Evolutionary conservation across 2,888 invertebrate species (phyloP), one percentile per base, ranked within the genome.

Genomic region (Xanthostigma xanthostigma): DNA sequence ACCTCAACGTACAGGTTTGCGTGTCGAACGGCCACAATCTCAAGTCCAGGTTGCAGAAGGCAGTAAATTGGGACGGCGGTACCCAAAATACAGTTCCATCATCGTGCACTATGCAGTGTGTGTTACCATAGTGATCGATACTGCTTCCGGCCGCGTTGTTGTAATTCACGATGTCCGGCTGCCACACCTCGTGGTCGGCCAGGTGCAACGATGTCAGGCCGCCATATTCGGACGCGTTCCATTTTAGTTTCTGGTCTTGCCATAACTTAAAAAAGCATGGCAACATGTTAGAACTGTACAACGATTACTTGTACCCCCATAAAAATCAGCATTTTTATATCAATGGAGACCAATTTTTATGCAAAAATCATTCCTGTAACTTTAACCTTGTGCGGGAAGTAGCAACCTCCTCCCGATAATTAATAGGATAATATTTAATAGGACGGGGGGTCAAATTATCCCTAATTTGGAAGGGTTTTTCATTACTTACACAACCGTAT

Each of bases 141-240:
- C 73, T 71, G 40, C 71, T 73, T 37, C 75, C 74, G 9, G 73
- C 71, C 3, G 79, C 79, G 52, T 81, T 79, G 66, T 86, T 87
- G 56, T 81, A 78, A 11, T 85, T 70, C 52, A 75, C 73, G 51
- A 87, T 69, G 64, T 85, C 87, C 4, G 87, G 89, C 63, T 76
- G 76, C 85, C 89, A 90, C 55, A 88, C 71, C 60, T 85, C 83
- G 62, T 79, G 80, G 50, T 78, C 78, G 9, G 77, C 75, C 58
- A 82, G 68, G 60, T 81, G 73, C 38, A 81, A 64, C 40, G 65
- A 63, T 14, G 67, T 67, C 45, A 86, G 69, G 34, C 76, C 79
- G 55, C 78, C 81, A 54, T 83, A 84, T 17, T 78, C 75, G 3
- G 69, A 66, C 0, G 73, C 63, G 59, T 84, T 80, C 88, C 88